These are phyloP conservation scores for Allacma fusca DNA, from an alignment of 2,888 invertebrate species.

Conservation along the genomic window DNA sequence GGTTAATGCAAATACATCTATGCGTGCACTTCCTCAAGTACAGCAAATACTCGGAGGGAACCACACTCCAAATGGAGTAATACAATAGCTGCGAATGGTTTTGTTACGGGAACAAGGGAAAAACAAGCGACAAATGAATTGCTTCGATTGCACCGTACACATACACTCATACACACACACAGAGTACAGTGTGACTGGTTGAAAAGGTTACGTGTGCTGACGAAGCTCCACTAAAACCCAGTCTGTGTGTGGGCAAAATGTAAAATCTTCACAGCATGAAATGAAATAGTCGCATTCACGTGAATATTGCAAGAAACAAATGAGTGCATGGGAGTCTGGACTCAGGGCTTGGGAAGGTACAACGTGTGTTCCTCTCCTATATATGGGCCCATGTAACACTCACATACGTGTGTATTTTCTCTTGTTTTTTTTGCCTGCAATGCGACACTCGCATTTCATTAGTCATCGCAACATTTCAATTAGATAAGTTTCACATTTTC, in stretches of 20 bases:
- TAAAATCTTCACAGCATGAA: neutral
- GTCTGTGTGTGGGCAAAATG: neutral
- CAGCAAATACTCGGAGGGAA: too few relatives aligned
- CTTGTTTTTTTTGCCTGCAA: conserved; percentile 34
- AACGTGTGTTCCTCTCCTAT: neutral
- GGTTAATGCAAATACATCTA: too few relatives aligned
- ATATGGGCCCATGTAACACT: neutral
- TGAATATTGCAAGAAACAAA: conserved; percentile 33
- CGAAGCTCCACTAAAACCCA: neutral
- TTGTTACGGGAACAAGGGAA: neutral
- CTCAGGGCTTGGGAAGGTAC: neutral
- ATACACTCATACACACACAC: too few relatives aligned
- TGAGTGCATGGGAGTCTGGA: neutral
- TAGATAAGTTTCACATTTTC: conserved; percentile 25
- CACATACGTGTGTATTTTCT: neutral
- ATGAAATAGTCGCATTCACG: conserved; percentile 2
- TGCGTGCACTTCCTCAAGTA: too few relatives aligned
- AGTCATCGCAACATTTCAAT: conserved; percentile 32
- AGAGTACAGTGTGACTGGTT: neutral
- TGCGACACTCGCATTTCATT: conserved; percentile 41
- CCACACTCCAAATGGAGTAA: neutral
- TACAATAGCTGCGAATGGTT: neutral
- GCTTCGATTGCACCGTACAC: conserved; percentile 4
- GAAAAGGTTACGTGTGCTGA: neutral
- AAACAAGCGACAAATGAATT: conserved; percentile 26